These are phyloP conservation scores for Herpetotheres cachinnans DNA, from an alignment of 2,113 vertebrate species.

Conservation along the genomic window DNA sequence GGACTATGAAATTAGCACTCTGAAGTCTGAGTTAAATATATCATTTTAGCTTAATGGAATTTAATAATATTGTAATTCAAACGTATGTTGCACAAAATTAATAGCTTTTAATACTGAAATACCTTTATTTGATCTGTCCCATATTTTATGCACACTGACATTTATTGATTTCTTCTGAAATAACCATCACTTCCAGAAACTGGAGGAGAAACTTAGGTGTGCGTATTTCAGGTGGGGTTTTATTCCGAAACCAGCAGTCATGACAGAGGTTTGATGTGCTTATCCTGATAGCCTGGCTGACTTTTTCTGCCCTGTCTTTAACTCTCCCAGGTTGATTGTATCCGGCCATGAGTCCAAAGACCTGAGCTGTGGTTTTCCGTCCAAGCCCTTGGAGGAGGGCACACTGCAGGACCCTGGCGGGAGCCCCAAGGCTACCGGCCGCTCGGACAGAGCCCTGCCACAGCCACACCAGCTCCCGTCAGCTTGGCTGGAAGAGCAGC, in stretches of 20 bases:
- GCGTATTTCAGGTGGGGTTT: not conserved
- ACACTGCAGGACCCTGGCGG: accelerated
- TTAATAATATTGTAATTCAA: constrained; percentile 71
- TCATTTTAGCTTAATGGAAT: constrained; percentile 62
- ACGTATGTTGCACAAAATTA: constrained; percentile 55
- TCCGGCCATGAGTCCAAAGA: not conserved
- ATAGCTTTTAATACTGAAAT: constrained; percentile 67
- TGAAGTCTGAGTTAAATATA: constrained; percentile 65
- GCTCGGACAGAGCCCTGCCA: not conserved
- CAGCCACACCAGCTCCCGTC: accelerated
- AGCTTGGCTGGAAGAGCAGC: not conserved
- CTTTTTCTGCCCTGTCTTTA: not conserved
- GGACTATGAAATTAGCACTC: constrained; percentile 72
- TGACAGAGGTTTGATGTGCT: not conserved
- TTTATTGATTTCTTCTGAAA: constrained; percentile 70
- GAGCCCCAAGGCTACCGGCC: not conserved
- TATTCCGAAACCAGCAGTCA: constrained; percentile 1
- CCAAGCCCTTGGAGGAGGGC: not conserved
- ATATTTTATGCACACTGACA: constrained; percentile 51
- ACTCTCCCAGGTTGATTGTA: not conserved
- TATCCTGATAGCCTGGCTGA: not conserved
- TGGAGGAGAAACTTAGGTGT: not conserved
- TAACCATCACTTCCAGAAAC: constrained; percentile 42
- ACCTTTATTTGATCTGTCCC: constrained; percentile 61
- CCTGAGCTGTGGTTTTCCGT: not conserved